These are phyloP conservation scores for Temnopleurus reevesii DNA, from an alignment of 53 echinoderm and acorn worm genomes.

Conservation along the genomic window DNA sequence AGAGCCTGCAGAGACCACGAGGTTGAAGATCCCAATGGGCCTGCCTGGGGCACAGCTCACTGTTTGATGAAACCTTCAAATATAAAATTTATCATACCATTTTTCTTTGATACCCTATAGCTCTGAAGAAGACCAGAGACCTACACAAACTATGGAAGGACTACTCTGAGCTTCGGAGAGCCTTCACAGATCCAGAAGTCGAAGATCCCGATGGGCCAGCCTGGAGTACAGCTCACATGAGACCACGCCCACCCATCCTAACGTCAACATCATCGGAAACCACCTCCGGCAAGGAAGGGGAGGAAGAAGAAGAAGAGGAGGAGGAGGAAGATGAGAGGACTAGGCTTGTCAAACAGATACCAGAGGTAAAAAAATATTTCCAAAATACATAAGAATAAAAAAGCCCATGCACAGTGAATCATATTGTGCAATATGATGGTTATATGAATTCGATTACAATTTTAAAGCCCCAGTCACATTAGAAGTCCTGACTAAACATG, in stretches of 20 bases:
- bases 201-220: constrained; percentile 47
- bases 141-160: constrained; percentile 19
- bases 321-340: constrained; percentile 31
- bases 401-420: too few species aligned
- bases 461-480: too few species aligned
- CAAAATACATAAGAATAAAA: too few species aligned
- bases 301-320: neutral
- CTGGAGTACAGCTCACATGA: constrained; percentile 57
- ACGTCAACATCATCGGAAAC: neutral
- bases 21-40: neutral
- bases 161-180: neutral
- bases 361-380: constrained; percentile 54
- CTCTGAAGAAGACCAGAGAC: neutral
- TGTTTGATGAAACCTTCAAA: too few species aligned
- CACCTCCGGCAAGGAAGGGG: neutral
- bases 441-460: too few species aligned
- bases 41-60: too few species aligned
- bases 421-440: too few species aligned
- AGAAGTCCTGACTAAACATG: too few species aligned
- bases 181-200: neutral
- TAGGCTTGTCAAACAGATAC: neutral
- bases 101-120: neutral
- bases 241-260: neutral
- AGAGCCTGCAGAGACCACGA: neutral
- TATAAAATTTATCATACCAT: neutral